Evolutionary conservation across 2,113 vertebrate genomes (phyloP).

Genomic region (Macrotus californicus): DNA sequence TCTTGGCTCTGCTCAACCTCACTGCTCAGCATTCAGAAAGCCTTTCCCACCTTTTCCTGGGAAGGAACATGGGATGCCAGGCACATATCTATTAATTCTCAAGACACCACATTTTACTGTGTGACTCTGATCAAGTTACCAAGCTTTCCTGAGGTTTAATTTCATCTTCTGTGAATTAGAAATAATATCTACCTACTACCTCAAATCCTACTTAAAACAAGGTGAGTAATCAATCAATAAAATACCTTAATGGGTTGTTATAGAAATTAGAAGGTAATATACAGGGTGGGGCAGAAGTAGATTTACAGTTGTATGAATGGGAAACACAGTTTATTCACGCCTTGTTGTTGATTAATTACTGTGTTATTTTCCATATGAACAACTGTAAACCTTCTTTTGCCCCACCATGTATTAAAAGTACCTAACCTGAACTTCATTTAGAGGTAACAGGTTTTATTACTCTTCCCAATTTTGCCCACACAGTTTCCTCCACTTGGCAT

Average conservation of each 20-base stretch:
- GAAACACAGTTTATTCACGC: not conserved
- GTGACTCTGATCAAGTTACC: not conserved
- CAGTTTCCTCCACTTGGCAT: not conserved
- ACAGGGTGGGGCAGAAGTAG: not conserved
- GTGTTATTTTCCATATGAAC: not conserved
- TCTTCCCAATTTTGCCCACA: not conserved
- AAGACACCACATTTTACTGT: not conserved
- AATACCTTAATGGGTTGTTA: not conserved
- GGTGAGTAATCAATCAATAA: not conserved
- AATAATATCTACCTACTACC: not conserved
- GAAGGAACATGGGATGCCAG: not conserved
- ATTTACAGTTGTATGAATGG: not conserved
- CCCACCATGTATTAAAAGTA: not conserved
- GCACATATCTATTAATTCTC: not conserved
- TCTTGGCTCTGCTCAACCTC: not conserved
- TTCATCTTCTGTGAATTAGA: constrained; percentile 9
- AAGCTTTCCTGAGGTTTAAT: not conserved
- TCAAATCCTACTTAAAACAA: constrained; percentile 26
- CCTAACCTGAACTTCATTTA: not conserved
- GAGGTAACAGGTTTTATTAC: not conserved
- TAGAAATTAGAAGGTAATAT: not conserved
- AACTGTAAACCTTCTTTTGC: too few species aligned
- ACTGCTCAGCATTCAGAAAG: not conserved
- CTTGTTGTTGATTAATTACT: not conserved
- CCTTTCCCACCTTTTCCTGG: not conserved